Conservation (phyloP, 2,888 invertebrate species). For the Xiphydria camelus region DNA sequence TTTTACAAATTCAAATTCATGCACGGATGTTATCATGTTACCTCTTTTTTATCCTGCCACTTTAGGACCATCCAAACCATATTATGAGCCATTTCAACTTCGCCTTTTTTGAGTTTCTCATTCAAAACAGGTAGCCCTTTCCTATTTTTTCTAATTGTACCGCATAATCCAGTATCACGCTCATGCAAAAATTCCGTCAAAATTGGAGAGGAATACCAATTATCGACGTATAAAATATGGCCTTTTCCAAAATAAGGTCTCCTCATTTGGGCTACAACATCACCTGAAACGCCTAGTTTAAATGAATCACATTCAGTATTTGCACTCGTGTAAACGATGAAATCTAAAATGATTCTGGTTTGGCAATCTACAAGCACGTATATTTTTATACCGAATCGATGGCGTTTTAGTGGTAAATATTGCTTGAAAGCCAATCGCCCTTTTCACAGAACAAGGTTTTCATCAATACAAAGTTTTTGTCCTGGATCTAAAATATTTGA, state of each 20-base stretch:
- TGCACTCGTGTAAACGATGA: constrained; percentile 10
- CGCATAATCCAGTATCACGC: constrained; percentile 26
- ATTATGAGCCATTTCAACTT: constrained; percentile 14
- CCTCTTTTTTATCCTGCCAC: constrained; percentile 40
- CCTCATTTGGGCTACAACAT: background rate
- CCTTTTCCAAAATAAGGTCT: constrained; percentile 8
- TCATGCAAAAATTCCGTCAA: too few relatives aligned
- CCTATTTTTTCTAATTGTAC: constrained; percentile 30
- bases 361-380: constrained; percentile 6
- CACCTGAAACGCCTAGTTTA: background rate
- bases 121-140: constrained; percentile 30
- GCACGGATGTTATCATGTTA: constrained; percentile 31
- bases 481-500: too few relatives aligned
- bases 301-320: too few relatives aligned
- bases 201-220: constrained; percentile 4
- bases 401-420: too few relatives aligned
- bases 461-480: constrained; percentile 13
- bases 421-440: constrained; percentile 2
- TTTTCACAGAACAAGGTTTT: constrained; percentile 5
- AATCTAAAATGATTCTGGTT: constrained; percentile 10
- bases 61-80: constrained; percentile 30
- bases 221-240: constrained; percentile 5
- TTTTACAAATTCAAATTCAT: constrained; percentile 19
- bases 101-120: constrained; percentile 19
- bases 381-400: constrained; percentile 15